Percentiles rank a stretch among this genome's conserved stretches.
Evolutionary conservation across 1,140 invertebrate species (phyloP).

Genomic region (Agrilus planipennis): DNA sequence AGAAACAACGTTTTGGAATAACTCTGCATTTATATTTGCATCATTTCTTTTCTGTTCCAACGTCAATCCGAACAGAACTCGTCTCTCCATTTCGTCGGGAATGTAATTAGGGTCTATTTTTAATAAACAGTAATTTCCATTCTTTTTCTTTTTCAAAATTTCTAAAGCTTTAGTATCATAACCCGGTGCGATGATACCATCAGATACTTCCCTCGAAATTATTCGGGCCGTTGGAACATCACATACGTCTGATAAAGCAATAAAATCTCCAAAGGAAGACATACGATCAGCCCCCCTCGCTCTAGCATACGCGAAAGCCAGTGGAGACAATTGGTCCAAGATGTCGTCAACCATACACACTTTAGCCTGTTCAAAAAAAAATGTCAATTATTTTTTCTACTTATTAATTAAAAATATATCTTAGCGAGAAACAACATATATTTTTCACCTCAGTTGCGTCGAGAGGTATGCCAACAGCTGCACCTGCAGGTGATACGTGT

Average conservation of each 20-base stretch:
- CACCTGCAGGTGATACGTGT: conserved; percentile 93
- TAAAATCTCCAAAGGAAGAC: conserved; percentile 98
- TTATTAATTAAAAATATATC: not conserved
- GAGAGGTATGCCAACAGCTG: conserved; percentile 77
- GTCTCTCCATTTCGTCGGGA: conserved; percentile 69
- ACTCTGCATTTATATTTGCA: conserved; percentile 61
- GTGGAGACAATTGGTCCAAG: conserved; percentile 57
- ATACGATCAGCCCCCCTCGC: conserved; percentile 95
- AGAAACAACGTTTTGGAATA: conserved; percentile 81
- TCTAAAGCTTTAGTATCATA: conserved; percentile 74
- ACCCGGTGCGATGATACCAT: conserved; percentile 92
- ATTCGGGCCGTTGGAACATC: conserved; percentile 74
- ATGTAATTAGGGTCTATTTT: conserved; percentile 74
- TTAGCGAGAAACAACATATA: not conserved
- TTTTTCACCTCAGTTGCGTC: not conserved
- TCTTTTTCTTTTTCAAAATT: conserved; percentile 92
- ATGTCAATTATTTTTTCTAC: not conserved
- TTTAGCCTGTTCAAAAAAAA: conserved; percentile 49
- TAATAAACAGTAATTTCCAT: conserved; percentile 83
- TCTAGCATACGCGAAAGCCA: conserved; percentile 90
- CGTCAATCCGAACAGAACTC: conserved; percentile 82
- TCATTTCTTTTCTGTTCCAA: conserved; percentile 90
- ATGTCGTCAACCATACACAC: conserved; percentile 92
- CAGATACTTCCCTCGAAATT: conserved; percentile 76
- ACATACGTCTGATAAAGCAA: conserved; percentile 86